Conservation (phyloP, 2,888 invertebrate genomes). For the Chalcosyrphus nemorum region DNA sequence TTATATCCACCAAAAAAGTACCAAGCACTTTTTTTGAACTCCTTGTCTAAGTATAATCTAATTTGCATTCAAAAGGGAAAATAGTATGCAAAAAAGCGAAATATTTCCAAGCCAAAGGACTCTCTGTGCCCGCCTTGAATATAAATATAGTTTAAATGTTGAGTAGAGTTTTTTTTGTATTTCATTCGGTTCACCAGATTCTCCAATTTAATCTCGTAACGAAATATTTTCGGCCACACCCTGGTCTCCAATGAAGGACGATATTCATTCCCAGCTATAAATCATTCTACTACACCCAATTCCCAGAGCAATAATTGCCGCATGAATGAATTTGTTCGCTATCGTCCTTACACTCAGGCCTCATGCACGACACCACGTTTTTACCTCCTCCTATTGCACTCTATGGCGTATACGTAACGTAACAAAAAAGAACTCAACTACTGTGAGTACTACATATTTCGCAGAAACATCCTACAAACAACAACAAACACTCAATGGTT, state of each 20-base stretch:
- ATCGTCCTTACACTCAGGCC: background rate
- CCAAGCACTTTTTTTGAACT: too few species aligned
- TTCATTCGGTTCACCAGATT: background rate
- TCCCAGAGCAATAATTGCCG: background rate
- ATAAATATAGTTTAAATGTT: background rate
- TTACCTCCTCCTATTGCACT: background rate
- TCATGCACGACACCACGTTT: background rate
- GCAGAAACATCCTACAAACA: background rate
- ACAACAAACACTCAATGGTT: conserved; percentile 1
- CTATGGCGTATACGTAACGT: background rate
- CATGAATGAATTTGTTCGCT: conserved; percentile 5
- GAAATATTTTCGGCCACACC: conserved; percentile 2
- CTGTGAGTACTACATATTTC: background rate
- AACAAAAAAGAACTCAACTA: background rate
- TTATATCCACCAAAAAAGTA: too few species aligned
- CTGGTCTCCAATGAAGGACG: background rate
- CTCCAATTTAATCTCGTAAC: background rate
- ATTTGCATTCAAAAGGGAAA: too few species aligned
- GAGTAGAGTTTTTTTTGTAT: background rate
- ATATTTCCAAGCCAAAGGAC: too few species aligned
- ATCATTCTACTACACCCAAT: background rate
- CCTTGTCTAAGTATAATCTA: too few species aligned
- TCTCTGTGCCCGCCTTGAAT: background rate
- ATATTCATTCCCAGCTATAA: conserved; percentile 20
- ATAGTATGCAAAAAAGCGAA: too few species aligned